A percentile compares a stretch with the other conserved stretches of the same genome.
These are phyloP conservation scores for Todiramphus chloris DNA, from an alignment of 2,113 vertebrate species.

Conservation along the genomic window DNA sequence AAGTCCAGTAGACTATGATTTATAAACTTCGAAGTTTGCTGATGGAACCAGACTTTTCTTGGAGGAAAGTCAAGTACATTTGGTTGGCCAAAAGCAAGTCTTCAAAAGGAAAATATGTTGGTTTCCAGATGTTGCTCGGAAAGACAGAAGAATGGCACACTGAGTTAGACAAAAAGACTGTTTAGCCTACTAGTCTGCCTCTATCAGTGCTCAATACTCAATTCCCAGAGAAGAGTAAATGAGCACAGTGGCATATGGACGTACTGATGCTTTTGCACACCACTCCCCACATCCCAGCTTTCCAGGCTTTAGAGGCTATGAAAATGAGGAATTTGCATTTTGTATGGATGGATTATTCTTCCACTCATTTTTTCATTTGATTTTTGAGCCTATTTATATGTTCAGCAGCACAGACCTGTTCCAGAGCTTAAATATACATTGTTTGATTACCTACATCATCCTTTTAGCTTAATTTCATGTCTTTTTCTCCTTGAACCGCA, in stretches of 20 bases:
- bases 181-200: background rate
- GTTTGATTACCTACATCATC: background rate
- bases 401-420: background rate
- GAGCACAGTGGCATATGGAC: accelerated
- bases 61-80: background rate
- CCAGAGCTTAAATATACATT: background rate
- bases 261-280: background rate
- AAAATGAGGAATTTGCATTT: background rate
- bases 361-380: background rate
- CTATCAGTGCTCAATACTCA: background rate
- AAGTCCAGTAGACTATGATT: background rate
- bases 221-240: background rate
- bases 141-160: background rate
- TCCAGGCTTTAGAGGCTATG: background rate
- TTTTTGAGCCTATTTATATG: background rate
- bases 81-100: background rate
- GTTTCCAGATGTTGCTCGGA: background rate
- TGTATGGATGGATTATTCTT: background rate
- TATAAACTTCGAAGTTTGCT: background rate
- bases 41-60: background rate
- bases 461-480: background rate
- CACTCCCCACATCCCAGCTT: background rate
- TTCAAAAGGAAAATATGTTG: background rate
- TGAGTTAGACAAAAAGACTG: background rate
- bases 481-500: background rate